Conservation (phyloP, 2,888 invertebrate genomes). For the Noctua fimbriata region DNA sequence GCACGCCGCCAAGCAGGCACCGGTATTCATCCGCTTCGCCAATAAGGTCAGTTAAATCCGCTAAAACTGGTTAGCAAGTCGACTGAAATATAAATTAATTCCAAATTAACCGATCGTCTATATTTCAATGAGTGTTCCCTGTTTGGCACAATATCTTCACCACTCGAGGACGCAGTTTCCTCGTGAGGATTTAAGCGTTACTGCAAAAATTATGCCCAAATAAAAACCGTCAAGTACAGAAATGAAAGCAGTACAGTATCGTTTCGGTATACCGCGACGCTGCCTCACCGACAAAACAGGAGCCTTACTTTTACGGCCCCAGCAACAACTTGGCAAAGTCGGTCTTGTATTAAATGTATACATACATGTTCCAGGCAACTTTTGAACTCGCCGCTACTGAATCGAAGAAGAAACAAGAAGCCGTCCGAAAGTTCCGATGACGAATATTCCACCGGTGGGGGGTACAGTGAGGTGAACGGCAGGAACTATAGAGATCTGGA, state of each 20-base stretch:
- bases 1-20: conserved; percentile 81
- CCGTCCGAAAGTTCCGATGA: conserved; percentile 96
- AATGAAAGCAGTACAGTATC: too few species aligned
- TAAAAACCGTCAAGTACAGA: too few species aligned
- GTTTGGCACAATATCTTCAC: too few species aligned
- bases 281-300: too few species aligned
- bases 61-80: not conserved
- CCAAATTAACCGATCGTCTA: too few species aligned
- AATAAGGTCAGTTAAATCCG: conserved; percentile 89
- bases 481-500: conserved; percentile 96
- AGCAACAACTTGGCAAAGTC: not conserved
- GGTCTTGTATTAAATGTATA: not conserved
- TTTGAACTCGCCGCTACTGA: conserved; percentile 95
- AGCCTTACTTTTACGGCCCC: too few species aligned
- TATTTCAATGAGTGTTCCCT: too few species aligned
- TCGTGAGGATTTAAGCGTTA: too few species aligned
- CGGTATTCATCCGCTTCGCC: conserved; percentile 95
- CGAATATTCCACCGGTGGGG: conserved; percentile 88
- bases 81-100: too few species aligned
- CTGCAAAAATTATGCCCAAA: too few species aligned
- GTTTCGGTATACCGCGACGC: too few species aligned
- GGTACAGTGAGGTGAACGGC: conserved; percentile 90
- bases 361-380: conserved; percentile 89
- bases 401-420: conserved; percentile 94
- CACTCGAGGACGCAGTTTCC: too few species aligned